Conservation (phyloP, 2,888 invertebrate genomes). For the Diadromus collaris region DNA sequence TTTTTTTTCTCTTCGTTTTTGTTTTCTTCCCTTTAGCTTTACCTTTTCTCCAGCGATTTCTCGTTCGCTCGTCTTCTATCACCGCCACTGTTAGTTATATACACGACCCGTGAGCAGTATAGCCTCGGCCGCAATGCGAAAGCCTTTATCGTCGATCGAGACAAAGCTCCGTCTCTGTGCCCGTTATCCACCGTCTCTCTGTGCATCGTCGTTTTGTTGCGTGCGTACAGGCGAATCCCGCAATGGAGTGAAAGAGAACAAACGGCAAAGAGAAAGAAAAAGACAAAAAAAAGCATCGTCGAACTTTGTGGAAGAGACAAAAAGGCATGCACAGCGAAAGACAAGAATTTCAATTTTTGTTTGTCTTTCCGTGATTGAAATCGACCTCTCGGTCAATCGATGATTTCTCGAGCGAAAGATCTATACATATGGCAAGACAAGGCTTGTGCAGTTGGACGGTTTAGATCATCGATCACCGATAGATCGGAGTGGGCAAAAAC, state of each 20-base stretch:
- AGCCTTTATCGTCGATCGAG: constrained; percentile 74
- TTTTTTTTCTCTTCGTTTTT: constrained; percentile 27
- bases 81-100: constrained; percentile 7
- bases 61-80: constrained; percentile 46
- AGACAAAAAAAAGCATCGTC: neutral
- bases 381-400: neutral
- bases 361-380: neutral
- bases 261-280: constrained; percentile 3
- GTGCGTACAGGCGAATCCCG: constrained; percentile 1
- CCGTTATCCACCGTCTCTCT: constrained; percentile 42
- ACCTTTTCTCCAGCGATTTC: constrained; percentile 59
- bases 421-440: too few species aligned
- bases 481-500: neutral
- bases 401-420: constrained; percentile 5
- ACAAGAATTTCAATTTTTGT: neutral
- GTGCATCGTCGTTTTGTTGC: constrained; percentile 32
- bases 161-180: constrained; percentile 66
- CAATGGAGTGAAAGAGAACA: constrained; percentile 27
- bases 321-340: constrained; percentile 13
- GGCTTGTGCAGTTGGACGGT: too few species aligned
- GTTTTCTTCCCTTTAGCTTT: constrained; percentile 55
- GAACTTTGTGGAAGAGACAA: constrained; percentile 22
- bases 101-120: neutral
- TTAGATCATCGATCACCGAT: neutral
- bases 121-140: constrained; percentile 71